Conservation (phyloP, 2,797 vertebrate genomes). For the Ctenosaura bakeri region DNA sequence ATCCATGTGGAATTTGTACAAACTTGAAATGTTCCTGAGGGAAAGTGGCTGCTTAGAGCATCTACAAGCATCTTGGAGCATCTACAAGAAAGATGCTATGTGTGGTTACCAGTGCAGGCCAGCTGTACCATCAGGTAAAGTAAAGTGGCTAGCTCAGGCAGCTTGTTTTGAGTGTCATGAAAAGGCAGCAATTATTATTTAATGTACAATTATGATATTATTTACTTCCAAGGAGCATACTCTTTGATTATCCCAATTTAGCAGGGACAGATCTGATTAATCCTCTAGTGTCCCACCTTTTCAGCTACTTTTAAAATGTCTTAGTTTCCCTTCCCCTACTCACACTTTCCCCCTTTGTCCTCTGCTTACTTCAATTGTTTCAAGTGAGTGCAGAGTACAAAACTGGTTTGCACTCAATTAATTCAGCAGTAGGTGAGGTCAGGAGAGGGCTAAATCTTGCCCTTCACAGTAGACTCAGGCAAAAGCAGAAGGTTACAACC, state of each 20-base stretch:
- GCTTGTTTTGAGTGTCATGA: not conserved
- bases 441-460: too few species aligned
- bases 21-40: conserved; percentile 14
- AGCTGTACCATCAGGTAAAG: not conserved
- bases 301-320: too few species aligned
- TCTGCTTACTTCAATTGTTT: too few species aligned
- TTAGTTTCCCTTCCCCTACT: too few species aligned
- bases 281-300: too few species aligned
- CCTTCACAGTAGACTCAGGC: too few species aligned
- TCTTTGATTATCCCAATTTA: not conserved
- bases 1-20: conserved; percentile 22
- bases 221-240: not conserved
- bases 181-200: not conserved
- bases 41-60: not conserved
- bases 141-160: not conserved
- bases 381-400: too few species aligned
- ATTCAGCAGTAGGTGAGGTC: too few species aligned
- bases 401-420: too few species aligned
- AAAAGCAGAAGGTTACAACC: too few species aligned
- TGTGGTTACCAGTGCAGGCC: not conserved
- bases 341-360: too few species aligned
- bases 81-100: not conserved
- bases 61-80: not conserved
- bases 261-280: too few species aligned
- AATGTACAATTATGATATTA: not conserved